Conservation (phyloP, 2,888 invertebrate genomes). For the Agrochola litura region DNA sequence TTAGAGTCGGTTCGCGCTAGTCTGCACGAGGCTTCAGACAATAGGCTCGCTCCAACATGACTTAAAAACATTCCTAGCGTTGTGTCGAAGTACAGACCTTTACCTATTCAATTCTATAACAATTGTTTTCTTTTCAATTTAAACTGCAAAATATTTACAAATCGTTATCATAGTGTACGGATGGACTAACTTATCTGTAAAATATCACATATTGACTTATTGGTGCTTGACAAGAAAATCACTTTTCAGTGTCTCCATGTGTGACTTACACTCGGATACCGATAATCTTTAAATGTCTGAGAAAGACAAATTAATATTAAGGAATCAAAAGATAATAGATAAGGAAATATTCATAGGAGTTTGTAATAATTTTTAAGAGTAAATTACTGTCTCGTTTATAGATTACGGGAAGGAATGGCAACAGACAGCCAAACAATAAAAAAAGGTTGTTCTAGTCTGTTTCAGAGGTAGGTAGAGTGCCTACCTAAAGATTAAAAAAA, state of each 20-base stretch:
- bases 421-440: background rate
- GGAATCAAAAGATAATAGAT: background rate
- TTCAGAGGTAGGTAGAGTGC: background rate
- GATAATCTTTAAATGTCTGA: background rate
- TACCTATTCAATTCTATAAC: background rate
- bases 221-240: background rate
- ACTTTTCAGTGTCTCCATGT: background rate
- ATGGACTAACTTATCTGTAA: background rate
- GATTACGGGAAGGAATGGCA: background rate
- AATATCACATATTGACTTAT: background rate
- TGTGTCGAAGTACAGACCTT: background rate
- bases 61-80: background rate
- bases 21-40: too few relatives aligned
- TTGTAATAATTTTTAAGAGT: constrained; percentile 1
- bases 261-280: background rate
- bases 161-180: background rate
- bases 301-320: background rate
- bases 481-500: background rate
- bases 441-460: too few relatives aligned
- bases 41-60: background rate
- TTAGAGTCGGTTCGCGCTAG: too few relatives aligned
- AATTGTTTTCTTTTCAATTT: background rate
- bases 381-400: constrained; percentile 1
- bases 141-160: background rate
- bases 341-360: background rate